phyloP scores from a whole-genome alignment of 2,113 vertebrate genomes.

The Pseudorectes ferrugineus region DNA sequence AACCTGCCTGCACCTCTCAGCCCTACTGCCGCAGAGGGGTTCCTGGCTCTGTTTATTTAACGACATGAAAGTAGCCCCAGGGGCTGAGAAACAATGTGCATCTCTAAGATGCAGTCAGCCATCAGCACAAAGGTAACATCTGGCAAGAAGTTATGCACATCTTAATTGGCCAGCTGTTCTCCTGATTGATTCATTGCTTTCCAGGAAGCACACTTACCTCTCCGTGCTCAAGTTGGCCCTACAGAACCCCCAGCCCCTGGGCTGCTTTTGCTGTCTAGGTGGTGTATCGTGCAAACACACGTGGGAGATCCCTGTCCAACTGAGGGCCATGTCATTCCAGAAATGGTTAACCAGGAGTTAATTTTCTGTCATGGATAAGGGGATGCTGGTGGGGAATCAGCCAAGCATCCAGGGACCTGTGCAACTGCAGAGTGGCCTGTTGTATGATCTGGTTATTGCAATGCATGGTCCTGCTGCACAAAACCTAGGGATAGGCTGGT shows the following conservation, averaged over 20 bases:
- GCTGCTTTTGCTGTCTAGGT: neutral
- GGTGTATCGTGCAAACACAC: neutral
- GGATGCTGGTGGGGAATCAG: neutral
- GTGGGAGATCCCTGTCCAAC: neutral
- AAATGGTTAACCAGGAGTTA: neutral
- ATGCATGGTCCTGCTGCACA: neutral
- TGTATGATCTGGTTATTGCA: fast-evolving
- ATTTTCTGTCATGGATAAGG: neutral
- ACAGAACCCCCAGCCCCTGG: neutral
- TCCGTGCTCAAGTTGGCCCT: neutral
- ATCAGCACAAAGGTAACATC: constrained; percentile 55
- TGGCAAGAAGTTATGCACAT: constrained; percentile 42
- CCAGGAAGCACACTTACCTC: neutral
- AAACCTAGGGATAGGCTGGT: neutral
- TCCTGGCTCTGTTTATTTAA: constrained; percentile 47
- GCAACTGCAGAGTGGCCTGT: fast-evolving
- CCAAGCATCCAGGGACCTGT: neutral
- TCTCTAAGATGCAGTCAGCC: constrained; percentile 59
- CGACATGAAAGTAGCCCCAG: neutral
- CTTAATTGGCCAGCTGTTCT: constrained; percentile 55
- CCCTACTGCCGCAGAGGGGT: neutral
- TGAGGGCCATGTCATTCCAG: neutral
- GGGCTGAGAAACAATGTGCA: constrained; percentile 46
- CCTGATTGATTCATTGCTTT: constrained; percentile 57
- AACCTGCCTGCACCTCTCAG: neutral